Evolutionary conservation across 2,113 vertebrate species (phyloP).

Genomic region (Pachycephala philippinensis): DNA sequence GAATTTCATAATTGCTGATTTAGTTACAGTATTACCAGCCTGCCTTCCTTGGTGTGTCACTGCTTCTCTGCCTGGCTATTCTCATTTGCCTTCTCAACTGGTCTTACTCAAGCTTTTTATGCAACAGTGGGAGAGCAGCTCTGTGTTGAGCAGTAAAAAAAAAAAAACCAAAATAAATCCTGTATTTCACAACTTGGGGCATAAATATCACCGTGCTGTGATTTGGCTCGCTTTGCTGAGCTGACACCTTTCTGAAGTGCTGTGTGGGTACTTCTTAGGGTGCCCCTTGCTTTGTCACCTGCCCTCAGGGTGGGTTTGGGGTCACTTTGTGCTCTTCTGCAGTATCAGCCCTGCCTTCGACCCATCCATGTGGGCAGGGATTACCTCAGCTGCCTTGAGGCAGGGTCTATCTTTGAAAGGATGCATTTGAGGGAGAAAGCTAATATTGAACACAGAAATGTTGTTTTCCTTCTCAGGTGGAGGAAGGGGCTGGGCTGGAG

Average conservation of each 20-base stretch:
- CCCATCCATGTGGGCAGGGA: background rate
- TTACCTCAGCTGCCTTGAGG: background rate
- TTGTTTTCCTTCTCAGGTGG: background rate
- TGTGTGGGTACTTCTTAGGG: background rate
- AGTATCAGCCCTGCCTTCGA: background rate
- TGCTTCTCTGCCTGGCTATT: background rate
- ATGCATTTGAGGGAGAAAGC: background rate
- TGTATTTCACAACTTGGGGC: background rate
- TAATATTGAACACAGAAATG: background rate
- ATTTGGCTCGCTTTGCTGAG: background rate
- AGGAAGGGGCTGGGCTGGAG: background rate
- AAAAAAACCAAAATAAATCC: background rate
- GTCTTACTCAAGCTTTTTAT: background rate
- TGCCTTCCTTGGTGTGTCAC: background rate
- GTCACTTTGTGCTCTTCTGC: background rate
- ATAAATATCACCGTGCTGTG: background rate
- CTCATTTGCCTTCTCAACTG: background rate
- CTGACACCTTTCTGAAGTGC: background rate
- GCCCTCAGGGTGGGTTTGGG: background rate
- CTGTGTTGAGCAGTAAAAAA: background rate
- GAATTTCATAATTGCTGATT: slow-evolving; percentile 23
- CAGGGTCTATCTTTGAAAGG: background rate
- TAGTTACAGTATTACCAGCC: background rate
- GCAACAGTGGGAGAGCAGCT: background rate
- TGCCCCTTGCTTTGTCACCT: background rate